These are phyloP conservation scores for Cerastoderma edule DNA, from an alignment of 2,888 invertebrate species.

Conservation along the genomic window DNA sequence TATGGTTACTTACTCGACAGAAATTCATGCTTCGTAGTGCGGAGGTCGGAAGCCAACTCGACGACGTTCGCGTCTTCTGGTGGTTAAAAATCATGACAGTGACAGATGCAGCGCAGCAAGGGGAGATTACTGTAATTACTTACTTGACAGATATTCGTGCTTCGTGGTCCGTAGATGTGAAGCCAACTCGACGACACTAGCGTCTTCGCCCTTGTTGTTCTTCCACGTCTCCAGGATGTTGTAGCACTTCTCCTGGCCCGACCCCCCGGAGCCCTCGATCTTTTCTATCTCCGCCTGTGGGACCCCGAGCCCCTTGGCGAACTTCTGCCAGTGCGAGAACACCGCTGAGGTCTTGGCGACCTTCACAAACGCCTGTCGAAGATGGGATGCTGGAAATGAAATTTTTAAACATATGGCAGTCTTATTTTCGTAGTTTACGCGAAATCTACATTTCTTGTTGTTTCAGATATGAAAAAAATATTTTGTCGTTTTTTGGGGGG, in stretches of 20 bases:
- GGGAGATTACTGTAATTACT: too few relatives aligned
- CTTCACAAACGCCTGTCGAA: conserved; percentile 75
- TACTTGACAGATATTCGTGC: conserved; percentile 67
- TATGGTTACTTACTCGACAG: too few relatives aligned
- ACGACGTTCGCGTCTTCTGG: not conserved
- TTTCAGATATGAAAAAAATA: too few relatives aligned
- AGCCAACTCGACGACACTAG: conserved; percentile 62
- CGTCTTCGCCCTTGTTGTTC: conserved; percentile 60
- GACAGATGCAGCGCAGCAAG: too few relatives aligned
- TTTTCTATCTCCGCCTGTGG: conserved; percentile 65
- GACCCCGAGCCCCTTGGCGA: conserved; percentile 72
- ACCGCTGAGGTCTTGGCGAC: conserved; percentile 72
- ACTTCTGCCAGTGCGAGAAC: conserved; percentile 70
- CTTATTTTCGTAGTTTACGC: not conserved
- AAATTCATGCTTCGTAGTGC: too few relatives aligned
- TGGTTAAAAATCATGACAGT: not conserved
- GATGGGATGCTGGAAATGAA: conserved; percentile 64
- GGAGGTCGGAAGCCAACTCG: not conserved
- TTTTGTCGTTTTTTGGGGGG: too few relatives aligned
- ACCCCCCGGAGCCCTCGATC: conserved; percentile 66
- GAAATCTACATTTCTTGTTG: too few relatives aligned
- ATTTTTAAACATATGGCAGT: not conserved
- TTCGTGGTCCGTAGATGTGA: conserved; percentile 60
- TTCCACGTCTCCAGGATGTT: conserved; percentile 73
- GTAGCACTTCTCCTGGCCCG: conserved; percentile 73